Conservation (phyloP, 1,140 invertebrate species). For the Cotesia typhae region DNA sequence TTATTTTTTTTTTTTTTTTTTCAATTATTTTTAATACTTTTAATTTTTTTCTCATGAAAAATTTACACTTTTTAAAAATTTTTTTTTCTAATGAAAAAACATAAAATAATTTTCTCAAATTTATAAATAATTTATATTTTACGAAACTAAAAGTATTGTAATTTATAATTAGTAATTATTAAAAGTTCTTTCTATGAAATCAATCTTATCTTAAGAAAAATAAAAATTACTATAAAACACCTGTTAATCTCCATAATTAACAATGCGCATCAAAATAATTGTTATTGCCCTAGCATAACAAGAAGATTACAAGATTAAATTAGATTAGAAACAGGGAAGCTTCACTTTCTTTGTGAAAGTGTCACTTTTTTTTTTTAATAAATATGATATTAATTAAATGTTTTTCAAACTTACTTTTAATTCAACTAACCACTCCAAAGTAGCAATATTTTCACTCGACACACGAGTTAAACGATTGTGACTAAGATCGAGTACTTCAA, state of each 20-base stretch:
- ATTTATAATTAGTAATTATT: too few relatives aligned
- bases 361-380: constrained; percentile 6
- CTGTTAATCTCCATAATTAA: constrained; percentile 34
- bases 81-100: too few relatives aligned
- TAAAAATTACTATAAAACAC: constrained; percentile 1
- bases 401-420: constrained; percentile 67
- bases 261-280: constrained; percentile 40
- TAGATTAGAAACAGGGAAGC: constrained; percentile 27
- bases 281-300: constrained; percentile 31
- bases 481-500: constrained; percentile 84
- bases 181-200: too few relatives aligned
- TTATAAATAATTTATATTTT: too few relatives aligned
- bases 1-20: too few relatives aligned
- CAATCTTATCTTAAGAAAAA: not conserved
- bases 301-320: constrained; percentile 24
- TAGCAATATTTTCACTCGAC: constrained; percentile 69
- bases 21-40: too few relatives aligned
- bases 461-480: constrained; percentile 79
- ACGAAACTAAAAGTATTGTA: too few relatives aligned
- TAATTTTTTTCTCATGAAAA: too few relatives aligned
- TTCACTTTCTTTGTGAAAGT: constrained; percentile 58
- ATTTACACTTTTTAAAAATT: too few relatives aligned
- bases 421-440: constrained; percentile 85
- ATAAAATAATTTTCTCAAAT: too few relatives aligned
- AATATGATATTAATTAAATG: too few relatives aligned